Conservation (phyloP, 2,888 invertebrate genomes). For the Sabellastarte sp. region DNA sequence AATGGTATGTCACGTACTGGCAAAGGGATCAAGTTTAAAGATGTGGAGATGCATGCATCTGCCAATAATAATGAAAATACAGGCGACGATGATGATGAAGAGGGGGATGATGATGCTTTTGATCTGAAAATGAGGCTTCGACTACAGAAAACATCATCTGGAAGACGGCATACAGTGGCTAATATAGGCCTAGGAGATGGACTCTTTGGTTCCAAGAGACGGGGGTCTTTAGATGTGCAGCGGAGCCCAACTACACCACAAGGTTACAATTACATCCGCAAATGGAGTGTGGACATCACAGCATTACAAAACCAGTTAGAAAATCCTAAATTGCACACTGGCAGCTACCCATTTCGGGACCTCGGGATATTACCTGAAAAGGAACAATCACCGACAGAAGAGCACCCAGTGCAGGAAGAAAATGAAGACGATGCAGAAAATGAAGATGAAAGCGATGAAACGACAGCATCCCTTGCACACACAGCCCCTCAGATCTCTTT, state of each 20-base stretch:
- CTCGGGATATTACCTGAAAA: neutral
- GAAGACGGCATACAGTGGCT: slow-evolving; percentile 31
- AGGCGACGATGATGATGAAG: slow-evolving; percentile 14
- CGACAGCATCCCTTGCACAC: neutral
- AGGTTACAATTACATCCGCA: slow-evolving; percentile 54
- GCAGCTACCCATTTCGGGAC: slow-evolving; percentile 11
- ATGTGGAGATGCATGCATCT: slow-evolving; percentile 3
- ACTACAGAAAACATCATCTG: slow-evolving; percentile 13
- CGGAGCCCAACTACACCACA: slow-evolving; percentile 30
- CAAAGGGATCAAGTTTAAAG: neutral
- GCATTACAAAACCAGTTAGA: slow-evolving; percentile 55
- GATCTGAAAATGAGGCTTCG: slow-evolving; percentile 26
- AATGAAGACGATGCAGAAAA: neutral
- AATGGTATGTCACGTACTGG: neutral
- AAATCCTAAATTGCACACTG: slow-evolving; percentile 47
- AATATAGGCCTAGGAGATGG: slow-evolving; percentile 27
- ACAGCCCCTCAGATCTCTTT: no score
- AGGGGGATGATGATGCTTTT: slow-evolving; percentile 20
- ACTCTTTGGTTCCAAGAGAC: slow-evolving; percentile 5
- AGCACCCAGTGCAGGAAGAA: neutral
- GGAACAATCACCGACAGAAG: neutral
- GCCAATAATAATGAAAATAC: neutral
- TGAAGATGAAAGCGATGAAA: neutral
- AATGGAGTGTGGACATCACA: slow-evolving; percentile 56
- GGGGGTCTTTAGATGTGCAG: slow-evolving; percentile 8